Evolutionary conservation across 2,888 invertebrate species (phyloP), one percentile per base, ranked within the genome.

Genomic region (Dilophus febrilis): DNA sequence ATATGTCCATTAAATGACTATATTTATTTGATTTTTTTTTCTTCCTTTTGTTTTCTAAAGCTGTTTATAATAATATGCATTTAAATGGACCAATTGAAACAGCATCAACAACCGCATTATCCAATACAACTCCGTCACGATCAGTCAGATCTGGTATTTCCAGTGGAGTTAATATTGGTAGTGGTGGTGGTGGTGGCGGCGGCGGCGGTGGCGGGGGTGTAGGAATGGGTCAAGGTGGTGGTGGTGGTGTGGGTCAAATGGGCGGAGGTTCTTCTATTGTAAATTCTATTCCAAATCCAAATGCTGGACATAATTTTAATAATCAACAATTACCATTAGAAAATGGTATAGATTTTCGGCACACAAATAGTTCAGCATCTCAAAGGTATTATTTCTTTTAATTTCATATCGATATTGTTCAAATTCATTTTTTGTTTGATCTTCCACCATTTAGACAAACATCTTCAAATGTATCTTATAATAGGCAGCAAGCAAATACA

Each of bases 311-410:
- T 22, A 22, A 11, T 19, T 34, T 18, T 18, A n/a, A n/a, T n/a
- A 16, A 8, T 12, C 34, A 34, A 34, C 34, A 34, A 18, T 18
- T 34, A 18, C 26, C 22, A 22, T 12, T 55, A 41, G 56, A 57
- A 42, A 57, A 57, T 50, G 56, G 56, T 41, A 51, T 56, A 32
- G 56, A 57, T 45, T 57, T 52, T 47, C 49, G 57, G 40, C 54
- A 54, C 46, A 47, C 46, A 38, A 29, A 29, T 13, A 10, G 39
- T 17, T 35, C 43, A 44, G 37, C 42, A 42, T 16, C 38, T 38
- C 14, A 22, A 38, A 34, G 28, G 36, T 37, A 30, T 28, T 31
- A 11, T 22, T 12, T 4, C 4, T 3, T 17, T n/a, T 3, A 26
- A 29, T 16, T 7, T 26, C 1, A 6, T 16, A 37, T 29, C 30